A percentile compares a stretch with the other conserved stretches of the same genome.
phyloP scores from a whole-genome alignment of 2,888 invertebrate species.

The Cosmia pyralina region DNA sequence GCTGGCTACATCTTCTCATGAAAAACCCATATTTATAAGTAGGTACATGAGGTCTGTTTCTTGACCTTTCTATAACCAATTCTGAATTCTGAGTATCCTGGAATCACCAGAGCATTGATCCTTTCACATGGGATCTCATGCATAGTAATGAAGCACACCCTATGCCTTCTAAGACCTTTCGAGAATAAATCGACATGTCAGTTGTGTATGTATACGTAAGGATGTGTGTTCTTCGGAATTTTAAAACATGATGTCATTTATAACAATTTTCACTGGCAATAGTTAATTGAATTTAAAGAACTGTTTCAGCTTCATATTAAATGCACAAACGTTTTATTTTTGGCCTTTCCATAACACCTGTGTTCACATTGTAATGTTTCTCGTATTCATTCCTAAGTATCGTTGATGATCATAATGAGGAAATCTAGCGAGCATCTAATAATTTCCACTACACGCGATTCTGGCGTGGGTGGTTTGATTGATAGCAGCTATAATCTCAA shows the following conservation, averaged over 20 bases:
- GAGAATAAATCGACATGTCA: conserved; percentile 15
- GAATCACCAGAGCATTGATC: conserved; percentile 18
- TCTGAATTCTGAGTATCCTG: conserved; percentile 10
- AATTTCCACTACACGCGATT: not conserved
- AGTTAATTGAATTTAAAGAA: conserved; percentile 30
- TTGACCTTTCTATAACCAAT: conserved; percentile 34
- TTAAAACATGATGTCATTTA: conserved; percentile 2
- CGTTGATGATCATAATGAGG: not conserved
- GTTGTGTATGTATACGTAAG: not conserved
- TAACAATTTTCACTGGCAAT: conserved; percentile 22
- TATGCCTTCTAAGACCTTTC: conserved; percentile 28
- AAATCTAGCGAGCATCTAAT: not conserved
- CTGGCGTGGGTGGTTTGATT: not conserved
- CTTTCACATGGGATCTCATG: conserved; percentile 29
- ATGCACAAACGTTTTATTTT: conserved; percentile 9
- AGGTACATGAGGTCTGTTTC: not conserved
- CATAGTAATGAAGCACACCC: conserved; percentile 32
- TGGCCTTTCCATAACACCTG: not conserved
- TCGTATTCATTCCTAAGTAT: conserved; percentile 3
- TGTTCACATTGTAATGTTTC: not conserved
- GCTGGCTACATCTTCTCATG: not conserved
- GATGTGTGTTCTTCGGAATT: not conserved
- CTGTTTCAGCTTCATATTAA: conserved; percentile 15
- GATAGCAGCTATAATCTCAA: not conserved
- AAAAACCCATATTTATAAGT: not conserved